Evolutionary conservation across 2,888 invertebrate species (phyloP).

Genomic region (Oligia fasciuncula): DNA sequence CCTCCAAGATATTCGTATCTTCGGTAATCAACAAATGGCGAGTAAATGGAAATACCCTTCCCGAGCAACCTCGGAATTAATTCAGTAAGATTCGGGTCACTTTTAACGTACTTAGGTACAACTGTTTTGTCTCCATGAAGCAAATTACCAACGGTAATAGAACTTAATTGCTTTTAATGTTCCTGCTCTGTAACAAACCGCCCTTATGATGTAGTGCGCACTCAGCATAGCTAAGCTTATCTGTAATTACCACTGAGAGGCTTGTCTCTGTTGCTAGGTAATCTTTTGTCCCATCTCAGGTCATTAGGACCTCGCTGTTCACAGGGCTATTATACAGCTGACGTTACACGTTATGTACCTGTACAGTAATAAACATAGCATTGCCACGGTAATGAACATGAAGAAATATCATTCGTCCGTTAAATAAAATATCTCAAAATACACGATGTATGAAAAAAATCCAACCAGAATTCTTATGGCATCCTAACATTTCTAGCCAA

Average conservation of each 20-base stretch:
- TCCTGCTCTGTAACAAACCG: neutral
- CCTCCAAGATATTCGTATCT: slow-evolving; percentile 19
- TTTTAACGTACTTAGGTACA: slow-evolving; percentile 44
- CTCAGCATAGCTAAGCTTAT: slow-evolving; percentile 16
- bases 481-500: no score
- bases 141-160: neutral
- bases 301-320: neutral
- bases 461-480: neutral
- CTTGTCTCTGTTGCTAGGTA: neutral
- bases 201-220: neutral
- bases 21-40: slow-evolving; percentile 35
- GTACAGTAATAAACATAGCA: neutral
- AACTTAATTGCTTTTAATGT: neutral
- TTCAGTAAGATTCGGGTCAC: slow-evolving; percentile 55
- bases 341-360: neutral
- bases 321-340: neutral
- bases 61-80: slow-evolving; percentile 45
- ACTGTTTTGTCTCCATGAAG: no score
- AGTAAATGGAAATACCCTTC: slow-evolving; percentile 34
- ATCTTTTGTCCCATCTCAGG: slow-evolving; percentile 3
- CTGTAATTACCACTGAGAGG: slow-evolving; percentile 19
- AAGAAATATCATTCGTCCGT: neutral
- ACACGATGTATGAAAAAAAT: neutral
- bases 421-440: no score
- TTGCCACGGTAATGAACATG: neutral